phyloP scores from a whole-genome alignment of 2,113 vertebrate species.

The Lota lota region DNA sequence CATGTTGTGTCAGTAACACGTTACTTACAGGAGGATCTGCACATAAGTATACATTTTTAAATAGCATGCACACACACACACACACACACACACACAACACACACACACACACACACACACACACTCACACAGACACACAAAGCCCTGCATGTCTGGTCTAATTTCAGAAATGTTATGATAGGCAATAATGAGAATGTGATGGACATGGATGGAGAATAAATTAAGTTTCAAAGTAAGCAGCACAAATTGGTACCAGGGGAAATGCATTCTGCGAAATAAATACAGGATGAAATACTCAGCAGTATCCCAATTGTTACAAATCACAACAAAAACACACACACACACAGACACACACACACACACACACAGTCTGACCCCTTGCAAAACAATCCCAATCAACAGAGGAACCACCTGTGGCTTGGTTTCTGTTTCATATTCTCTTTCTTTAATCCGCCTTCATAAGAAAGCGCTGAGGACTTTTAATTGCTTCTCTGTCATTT shows the following conservation, averaged over 20 bases:
- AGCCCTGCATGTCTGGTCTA: background rate
- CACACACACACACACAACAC: conserved; percentile 3
- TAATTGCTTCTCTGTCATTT: conserved; percentile 54
- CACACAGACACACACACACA: conserved; percentile 3
- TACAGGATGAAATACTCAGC: conserved; percentile 46
- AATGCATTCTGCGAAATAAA: conserved; percentile 50
- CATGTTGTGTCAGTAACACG: too few relatives aligned
- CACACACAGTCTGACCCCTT: conserved; percentile 16
- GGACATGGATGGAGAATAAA: conserved; percentile 14
- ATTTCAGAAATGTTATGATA: too few relatives aligned
- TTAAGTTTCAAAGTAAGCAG: conserved; percentile 36
- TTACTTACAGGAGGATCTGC: too few relatives aligned
- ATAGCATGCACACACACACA: conserved; percentile 3
- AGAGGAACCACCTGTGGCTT: conserved; percentile 37
- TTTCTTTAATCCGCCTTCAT: too few relatives aligned
- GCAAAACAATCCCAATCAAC: conserved; percentile 67
- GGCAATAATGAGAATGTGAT: conserved; percentile 8
- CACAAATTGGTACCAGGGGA: conserved; percentile 37
- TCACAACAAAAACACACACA: conserved; percentile 1
- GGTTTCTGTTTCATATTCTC: background rate
- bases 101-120: conserved; percentile 3
- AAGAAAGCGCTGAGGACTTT: background rate
- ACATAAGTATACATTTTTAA: background rate
- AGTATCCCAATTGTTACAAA: too few relatives aligned
- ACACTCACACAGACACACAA: background rate